Conservation (phyloP, 92 coral and sea anemone genomes). For the Porites evermanni region DNA sequence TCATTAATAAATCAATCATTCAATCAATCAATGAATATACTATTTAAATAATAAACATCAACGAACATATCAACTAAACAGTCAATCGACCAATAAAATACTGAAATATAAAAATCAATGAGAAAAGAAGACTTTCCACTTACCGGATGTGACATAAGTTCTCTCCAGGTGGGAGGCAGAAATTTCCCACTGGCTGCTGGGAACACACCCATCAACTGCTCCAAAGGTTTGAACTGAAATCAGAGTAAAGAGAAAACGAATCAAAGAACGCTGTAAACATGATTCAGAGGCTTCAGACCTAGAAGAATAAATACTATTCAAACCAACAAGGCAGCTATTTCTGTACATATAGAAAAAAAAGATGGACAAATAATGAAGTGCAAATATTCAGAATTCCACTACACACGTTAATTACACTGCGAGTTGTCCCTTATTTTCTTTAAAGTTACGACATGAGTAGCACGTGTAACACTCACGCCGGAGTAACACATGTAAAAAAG, state of each 20-base stretch:
- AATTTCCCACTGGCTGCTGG: slow-evolving; percentile 99
- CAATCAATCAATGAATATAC: neutral
- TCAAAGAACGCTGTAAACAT: neutral
- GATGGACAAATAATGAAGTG: too few relatives aligned
- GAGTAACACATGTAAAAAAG: too few relatives aligned
- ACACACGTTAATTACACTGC: too few relatives aligned
- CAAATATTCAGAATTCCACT: too few relatives aligned
- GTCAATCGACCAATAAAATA: neutral
- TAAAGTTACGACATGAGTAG: too few relatives aligned
- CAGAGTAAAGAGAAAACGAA: neutral
- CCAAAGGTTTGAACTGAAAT: slow-evolving; percentile 94
- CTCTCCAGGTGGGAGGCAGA: slow-evolving; percentile 97
- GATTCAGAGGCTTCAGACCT: neutral
- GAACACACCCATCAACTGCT: slow-evolving; percentile 98
- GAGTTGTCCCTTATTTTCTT: too few relatives aligned
- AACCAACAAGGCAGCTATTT: too few relatives aligned
- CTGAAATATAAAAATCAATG: too few relatives aligned
- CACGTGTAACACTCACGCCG: too few relatives aligned
- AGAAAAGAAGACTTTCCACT: slow-evolving; percentile 1
- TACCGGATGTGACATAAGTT: slow-evolving; percentile 93
- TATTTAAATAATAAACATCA: neutral
- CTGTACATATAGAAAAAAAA: too few relatives aligned
- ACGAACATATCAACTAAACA: neutral
- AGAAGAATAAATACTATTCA: too few relatives aligned
- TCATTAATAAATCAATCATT: neutral